Conservation (phyloP, 2,888 invertebrate genomes). For the Thera obeliscata region DNA sequence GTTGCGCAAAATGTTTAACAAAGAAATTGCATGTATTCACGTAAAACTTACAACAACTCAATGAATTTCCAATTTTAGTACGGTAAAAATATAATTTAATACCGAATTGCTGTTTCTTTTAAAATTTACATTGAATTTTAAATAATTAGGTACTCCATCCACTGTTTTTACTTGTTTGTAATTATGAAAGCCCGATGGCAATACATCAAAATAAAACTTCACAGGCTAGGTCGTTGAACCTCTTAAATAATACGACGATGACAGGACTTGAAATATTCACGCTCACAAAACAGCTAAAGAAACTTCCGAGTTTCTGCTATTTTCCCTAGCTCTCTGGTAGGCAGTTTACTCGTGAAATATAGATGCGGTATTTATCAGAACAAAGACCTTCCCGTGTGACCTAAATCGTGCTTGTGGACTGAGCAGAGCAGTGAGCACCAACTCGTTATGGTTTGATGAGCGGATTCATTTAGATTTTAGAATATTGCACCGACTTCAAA, state of each 20-base stretch:
- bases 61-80: conserved; percentile 1
- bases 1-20: neutral
- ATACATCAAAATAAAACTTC: neutral
- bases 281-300: neutral
- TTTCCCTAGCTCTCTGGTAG: conserved; percentile 3
- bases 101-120: neutral
- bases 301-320: conserved; percentile 13
- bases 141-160: neutral
- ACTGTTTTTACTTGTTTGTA: neutral
- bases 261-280: conserved; percentile 1
- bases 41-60: neutral
- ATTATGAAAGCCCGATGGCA: neutral
- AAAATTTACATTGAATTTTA: neutral
- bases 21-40: neutral
- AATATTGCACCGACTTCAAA: too few relatives aligned
- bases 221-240: conserved; percentile 4
- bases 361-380: conserved; percentile 30
- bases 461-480: too few relatives aligned
- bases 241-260: conserved; percentile 1
- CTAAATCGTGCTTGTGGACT: conserved; percentile 29
- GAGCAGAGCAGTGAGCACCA: conserved; percentile 11
- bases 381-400: conserved; percentile 36
- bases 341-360: conserved; percentile 25
- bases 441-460: conserved; percentile 31
- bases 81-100: neutral